Evolutionary conservation across 2,113 vertebrate genomes (phyloP), one percentile per base, ranked within the genome.

Genomic region (Pampusana beccarii): DNA sequence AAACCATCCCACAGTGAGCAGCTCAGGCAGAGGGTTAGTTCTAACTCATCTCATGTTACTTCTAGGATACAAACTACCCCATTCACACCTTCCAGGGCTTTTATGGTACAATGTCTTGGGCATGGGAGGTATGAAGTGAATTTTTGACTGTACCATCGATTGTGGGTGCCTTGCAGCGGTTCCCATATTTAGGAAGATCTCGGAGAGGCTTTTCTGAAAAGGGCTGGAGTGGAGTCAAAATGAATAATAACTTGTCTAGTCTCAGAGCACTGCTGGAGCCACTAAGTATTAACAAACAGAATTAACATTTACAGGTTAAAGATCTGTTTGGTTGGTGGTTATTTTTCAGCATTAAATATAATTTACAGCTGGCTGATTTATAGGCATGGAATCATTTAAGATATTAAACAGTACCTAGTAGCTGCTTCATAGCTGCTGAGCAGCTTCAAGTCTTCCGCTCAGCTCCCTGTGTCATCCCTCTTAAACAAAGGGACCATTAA

Each of bases 241-340:
- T 93, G 69, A 96, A 18, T 92, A 91, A 96, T 89, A 53, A 78
- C 56, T 77, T 8, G 18, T 92, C 64, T 61, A 95, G 67, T 50
- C 74, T 78, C 67, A 6, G 23, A 97, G 87, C 61, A 34, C 90
- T 74, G 64, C 67, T 90, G 85, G 71, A 96, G 91, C 80, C 72
- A 40, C 64, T 67, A 40, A 85, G 83, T 62, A 95, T 95, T 92
- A 97, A 94, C 96, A 96, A 94, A 93, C 71, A 94, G 91, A 91
- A 97, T 93, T 94, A 95, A 90, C 83, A 87, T 96, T 96, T 97
- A 93, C 93, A 91, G 91, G 95, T 92, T 93, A 96, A 95, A 96
- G 86, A 92, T 92, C 92, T 93, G 86, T 95, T 97, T 97, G 83
- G 71, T 86, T 64, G 70, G 71, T 84, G 70, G 90, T 65, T 97